A percentile compares a stretch with the other conserved stretches of the same genome.
Conservation (phyloP, 2,113 vertebrate species). For the Copsychus sechellarum region DNA sequence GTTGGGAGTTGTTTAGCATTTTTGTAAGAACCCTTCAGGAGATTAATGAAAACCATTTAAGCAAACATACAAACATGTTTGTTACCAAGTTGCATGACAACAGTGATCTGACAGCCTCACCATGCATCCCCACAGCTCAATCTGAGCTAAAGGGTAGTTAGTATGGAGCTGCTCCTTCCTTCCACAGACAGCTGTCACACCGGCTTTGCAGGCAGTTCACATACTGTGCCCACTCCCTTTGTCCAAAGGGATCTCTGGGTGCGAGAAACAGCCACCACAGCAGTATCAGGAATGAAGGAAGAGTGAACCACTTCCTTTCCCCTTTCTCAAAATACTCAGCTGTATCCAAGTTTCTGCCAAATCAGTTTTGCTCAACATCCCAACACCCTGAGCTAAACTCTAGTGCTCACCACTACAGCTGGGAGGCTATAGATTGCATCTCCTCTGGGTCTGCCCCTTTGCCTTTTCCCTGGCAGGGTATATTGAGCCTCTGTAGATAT, state of each 20-base stretch:
- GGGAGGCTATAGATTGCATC: background rate
- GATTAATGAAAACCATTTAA: background rate
- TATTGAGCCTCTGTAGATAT: background rate
- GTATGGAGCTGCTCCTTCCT: background rate
- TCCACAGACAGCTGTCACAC: background rate
- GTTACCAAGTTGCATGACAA: background rate
- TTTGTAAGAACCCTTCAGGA: background rate
- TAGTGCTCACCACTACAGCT: background rate
- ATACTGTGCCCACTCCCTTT: background rate
- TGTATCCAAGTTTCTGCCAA: conserved; percentile 2
- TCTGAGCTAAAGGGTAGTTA: background rate
- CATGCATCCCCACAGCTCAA: background rate
- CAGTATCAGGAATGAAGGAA: background rate
- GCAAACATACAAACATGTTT: background rate
- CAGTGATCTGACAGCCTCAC: background rate
- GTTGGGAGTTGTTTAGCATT: background rate
- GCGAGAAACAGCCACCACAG: background rate
- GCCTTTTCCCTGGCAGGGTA: background rate
- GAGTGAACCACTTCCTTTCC: background rate
- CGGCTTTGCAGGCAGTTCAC: background rate
- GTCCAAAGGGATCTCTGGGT: background rate
- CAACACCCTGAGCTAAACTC: background rate
- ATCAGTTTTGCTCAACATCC: background rate
- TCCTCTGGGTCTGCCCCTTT: background rate
- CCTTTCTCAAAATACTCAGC: background rate